Percentiles rank a stretch among this genome's conserved stretches.
These are phyloP conservation scores for Ylistrum balloti DNA, from an alignment of 1,140 invertebrate species.

Conservation along the genomic window DNA sequence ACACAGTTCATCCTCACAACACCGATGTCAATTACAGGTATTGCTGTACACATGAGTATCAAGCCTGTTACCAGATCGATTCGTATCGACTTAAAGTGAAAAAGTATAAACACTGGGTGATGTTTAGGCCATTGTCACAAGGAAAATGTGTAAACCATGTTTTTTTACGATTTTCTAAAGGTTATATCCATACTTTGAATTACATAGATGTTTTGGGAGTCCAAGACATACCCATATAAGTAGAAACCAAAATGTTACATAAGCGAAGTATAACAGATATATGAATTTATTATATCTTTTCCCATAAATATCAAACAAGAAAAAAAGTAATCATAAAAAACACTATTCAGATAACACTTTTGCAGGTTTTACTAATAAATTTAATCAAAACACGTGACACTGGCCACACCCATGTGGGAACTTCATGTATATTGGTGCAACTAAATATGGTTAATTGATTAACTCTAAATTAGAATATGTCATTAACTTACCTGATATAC, in stretches of 20 bases:
- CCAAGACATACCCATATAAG: not conserved
- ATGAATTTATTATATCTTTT: not conserved
- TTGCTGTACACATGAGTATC: not conserved
- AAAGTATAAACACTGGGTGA: not conserved
- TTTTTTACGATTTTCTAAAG: no score
- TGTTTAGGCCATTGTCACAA: not conserved
- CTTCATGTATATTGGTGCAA: not conserved
- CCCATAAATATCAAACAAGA: not conserved
- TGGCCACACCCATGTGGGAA: not conserved
- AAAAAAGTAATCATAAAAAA: not conserved
- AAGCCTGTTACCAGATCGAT: conserved; percentile 14
- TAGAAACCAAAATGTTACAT: not conserved
- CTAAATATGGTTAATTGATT: not conserved
- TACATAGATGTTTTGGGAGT: no score
- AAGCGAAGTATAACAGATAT: not conserved
- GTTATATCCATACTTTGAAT: no score
- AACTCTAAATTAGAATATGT: not conserved
- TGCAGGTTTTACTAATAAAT: not conserved
- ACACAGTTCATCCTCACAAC: no score
- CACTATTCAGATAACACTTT: no score
- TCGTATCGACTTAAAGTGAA: not conserved
- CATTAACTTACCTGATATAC: not conserved
- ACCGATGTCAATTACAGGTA: not conserved
- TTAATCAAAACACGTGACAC: not conserved
- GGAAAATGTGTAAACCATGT: no score